A percentile compares a stretch with the other conserved stretches of the same genome.
Conservation (phyloP, 2,888 invertebrate species). For the Xanthostigma xanthostigma region DNA sequence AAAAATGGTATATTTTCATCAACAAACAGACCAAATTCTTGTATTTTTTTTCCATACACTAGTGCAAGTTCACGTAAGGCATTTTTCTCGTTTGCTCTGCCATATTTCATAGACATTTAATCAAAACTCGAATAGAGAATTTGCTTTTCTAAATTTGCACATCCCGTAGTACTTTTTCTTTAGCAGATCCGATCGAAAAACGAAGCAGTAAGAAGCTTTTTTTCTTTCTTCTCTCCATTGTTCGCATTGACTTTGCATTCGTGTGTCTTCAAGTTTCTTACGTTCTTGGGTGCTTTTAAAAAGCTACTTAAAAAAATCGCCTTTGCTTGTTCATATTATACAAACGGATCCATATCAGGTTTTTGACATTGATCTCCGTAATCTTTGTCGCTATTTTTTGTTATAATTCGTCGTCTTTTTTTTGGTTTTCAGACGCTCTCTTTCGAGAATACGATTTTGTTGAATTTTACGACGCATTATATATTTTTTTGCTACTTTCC, state of each 20-base stretch:
- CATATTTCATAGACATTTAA: too few species aligned
- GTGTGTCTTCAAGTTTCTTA: not conserved
- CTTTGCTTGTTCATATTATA: too few species aligned
- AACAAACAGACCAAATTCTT: constrained; percentile 9
- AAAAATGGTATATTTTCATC: constrained; percentile 5
- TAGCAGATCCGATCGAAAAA: constrained; percentile 10
- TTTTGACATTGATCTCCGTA: not conserved
- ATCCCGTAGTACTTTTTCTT: constrained; percentile 4
- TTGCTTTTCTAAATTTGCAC: not conserved
- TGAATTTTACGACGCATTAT: not conserved
- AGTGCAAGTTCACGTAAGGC: not conserved
- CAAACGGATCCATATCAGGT: too few species aligned
- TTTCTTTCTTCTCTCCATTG: constrained; percentile 12
- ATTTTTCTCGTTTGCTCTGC: constrained; percentile 1
- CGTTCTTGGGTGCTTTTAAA: too few species aligned
- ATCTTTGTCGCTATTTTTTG: too few species aligned
- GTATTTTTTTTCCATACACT: constrained; percentile 1
- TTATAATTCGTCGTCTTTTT: too few species aligned
- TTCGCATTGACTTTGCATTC: constrained; percentile 9
- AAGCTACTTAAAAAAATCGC: too few species aligned
- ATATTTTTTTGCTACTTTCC: not conserved
- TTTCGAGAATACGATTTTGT: not conserved
- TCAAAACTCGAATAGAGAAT: not conserved
- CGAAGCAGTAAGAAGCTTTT: constrained; percentile 12
- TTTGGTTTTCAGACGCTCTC: too few species aligned